phyloP scores from a whole-genome alignment of 2,113 vertebrate species.

The Ailurus styani region DNA sequence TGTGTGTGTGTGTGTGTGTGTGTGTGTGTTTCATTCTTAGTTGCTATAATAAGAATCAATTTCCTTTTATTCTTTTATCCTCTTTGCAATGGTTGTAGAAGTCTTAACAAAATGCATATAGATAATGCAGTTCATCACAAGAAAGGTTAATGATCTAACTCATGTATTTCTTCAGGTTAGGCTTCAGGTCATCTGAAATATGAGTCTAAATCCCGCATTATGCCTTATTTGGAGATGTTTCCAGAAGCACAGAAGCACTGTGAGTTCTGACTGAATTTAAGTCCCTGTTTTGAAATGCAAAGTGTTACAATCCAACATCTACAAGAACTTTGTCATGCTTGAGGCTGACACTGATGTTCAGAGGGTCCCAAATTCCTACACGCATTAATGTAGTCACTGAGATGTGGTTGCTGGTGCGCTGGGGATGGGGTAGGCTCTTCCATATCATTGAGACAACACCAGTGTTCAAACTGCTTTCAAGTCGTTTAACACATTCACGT shows the following conservation, averaged over 20 bases:
- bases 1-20: neutral
- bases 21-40: neutral
- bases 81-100: neutral
- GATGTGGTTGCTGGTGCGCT: neutral
- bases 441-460: neutral
- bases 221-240: neutral
- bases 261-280: neutral
- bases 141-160: neutral
- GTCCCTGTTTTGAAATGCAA: neutral
- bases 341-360: neutral
- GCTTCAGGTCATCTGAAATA: neutral
- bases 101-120: neutral
- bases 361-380: neutral
- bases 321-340: neutral
- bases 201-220: neutral
- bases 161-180: neutral
- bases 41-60: neutral
- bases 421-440: neutral
- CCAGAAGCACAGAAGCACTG: neutral
- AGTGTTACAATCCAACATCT: neutral
- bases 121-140: neutral
- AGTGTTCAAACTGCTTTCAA: neutral
- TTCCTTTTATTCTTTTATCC: neutral
- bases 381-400: neutral
- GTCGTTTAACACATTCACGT: neutral